Conservation (phyloP, 2,888 invertebrate genomes). For the Watsonalla binaria region DNA sequence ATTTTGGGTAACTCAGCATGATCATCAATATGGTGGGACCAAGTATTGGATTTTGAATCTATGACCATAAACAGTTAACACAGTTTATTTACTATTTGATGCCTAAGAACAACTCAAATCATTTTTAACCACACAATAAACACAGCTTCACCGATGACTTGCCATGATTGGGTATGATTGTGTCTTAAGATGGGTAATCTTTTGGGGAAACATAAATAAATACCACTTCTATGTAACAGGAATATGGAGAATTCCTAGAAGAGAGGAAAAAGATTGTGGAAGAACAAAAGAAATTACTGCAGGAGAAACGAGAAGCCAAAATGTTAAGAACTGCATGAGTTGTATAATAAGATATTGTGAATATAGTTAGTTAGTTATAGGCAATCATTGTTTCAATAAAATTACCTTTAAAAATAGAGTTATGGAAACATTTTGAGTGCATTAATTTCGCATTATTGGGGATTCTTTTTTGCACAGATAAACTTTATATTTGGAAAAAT, state of each 20-base stretch:
- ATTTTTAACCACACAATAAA: too few species aligned
- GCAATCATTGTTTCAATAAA: not conserved
- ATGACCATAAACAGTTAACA: not conserved
- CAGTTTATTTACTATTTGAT: conserved; percentile 1
- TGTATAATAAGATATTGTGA: conserved; percentile 11
- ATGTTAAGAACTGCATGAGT: conserved; percentile 86
- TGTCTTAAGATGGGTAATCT: too few species aligned
- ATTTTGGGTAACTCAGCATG: too few species aligned
- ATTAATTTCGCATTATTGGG: too few species aligned
- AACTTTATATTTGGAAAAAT: not conserved
- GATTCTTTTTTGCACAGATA: too few species aligned
- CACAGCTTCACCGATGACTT: too few species aligned
- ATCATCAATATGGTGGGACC: too few species aligned
- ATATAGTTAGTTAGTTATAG: conserved; percentile 9
- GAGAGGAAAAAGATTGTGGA: conserved; percentile 84
- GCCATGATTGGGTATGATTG: too few species aligned
- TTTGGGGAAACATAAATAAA: too few species aligned
- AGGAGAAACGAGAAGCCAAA: conserved; percentile 93
- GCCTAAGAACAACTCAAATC: too few species aligned
- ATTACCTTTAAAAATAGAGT: not conserved
- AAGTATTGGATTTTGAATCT: too few species aligned
- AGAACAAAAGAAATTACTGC: conserved; percentile 85
- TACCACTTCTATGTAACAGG: conserved; percentile 57
- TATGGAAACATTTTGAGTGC: too few species aligned
- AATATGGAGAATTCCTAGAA: conserved; percentile 89